Conservation (phyloP, 2,113 vertebrate species). For the Rhynchopsitta pachyrhyncha region DNA sequence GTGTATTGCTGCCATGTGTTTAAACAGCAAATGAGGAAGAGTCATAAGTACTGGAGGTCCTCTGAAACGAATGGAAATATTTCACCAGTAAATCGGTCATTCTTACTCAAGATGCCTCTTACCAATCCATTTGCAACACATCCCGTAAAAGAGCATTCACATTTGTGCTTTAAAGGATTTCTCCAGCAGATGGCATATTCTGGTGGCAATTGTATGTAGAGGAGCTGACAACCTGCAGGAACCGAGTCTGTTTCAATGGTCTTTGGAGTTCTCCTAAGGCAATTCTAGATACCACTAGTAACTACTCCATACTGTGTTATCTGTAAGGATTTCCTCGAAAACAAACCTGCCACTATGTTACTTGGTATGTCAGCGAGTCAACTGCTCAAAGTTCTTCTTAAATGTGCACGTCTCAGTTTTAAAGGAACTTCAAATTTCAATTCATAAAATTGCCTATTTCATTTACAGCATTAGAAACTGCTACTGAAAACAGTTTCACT, state of each 20-base stretch:
- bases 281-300: background rate
- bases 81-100: background rate
- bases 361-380: background rate
- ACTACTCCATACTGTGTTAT: background rate
- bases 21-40: background rate
- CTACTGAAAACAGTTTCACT: background rate
- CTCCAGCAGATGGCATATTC: slow-evolving; percentile 42
- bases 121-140: background rate
- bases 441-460: background rate
- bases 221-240: background rate
- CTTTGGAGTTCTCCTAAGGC: background rate
- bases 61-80: background rate
- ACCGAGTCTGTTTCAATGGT: background rate
- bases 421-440: background rate
- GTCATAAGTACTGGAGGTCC: background rate
- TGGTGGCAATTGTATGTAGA: background rate
- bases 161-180: background rate
- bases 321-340: background rate
- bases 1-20: background rate
- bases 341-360: background rate
- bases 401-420: background rate
- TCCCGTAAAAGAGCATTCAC: background rate
- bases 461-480: background rate
- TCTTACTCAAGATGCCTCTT: background rate
- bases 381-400: background rate